Evolutionary conservation across 2,888 invertebrate species (phyloP).

Genomic region (Parthenolecanium corni): DNA sequence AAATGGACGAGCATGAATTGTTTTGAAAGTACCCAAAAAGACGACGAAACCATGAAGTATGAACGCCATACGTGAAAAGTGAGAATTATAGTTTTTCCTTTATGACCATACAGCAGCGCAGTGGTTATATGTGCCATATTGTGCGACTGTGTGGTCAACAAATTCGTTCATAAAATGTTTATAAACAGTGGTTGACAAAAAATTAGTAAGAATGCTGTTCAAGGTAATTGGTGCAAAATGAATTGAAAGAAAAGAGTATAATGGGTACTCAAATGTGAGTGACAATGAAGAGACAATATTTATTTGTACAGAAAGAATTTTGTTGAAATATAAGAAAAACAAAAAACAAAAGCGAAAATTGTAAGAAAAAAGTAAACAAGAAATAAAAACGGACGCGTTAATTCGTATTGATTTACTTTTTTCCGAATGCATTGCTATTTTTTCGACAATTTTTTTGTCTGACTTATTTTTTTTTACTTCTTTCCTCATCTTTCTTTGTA

Average conservation of each 20-base stretch:
- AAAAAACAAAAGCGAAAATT: background rate
- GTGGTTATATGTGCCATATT: no score
- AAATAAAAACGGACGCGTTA: conserved; percentile 13
- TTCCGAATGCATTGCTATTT: background rate
- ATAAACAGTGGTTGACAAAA: conserved; percentile 7
- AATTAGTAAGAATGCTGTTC: background rate
- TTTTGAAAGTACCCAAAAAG: no score
- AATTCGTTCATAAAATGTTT: background rate
- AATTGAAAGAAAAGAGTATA: background rate
- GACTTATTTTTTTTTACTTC: background rate
- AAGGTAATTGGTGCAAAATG: conserved; percentile 11
- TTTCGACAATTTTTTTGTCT: conserved; percentile 2
- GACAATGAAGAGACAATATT: no score
- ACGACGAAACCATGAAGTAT: no score
- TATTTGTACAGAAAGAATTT: no score
- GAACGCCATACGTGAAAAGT: no score
- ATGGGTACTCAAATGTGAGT: conserved; percentile 1
- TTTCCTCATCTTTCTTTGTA: conserved; percentile 9
- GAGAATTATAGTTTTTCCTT: no score
- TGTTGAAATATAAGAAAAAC: conserved; percentile 1
- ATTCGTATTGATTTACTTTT: conserved; percentile 12
- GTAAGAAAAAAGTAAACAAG: background rate
- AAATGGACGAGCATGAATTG: no score
- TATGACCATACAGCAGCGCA: no score
- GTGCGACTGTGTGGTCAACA: no score